These are phyloP conservation scores for Microcebus lehilahytsara DNA, from an alignment of 2,113 vertebrate species.

Conservation along the genomic window DNA sequence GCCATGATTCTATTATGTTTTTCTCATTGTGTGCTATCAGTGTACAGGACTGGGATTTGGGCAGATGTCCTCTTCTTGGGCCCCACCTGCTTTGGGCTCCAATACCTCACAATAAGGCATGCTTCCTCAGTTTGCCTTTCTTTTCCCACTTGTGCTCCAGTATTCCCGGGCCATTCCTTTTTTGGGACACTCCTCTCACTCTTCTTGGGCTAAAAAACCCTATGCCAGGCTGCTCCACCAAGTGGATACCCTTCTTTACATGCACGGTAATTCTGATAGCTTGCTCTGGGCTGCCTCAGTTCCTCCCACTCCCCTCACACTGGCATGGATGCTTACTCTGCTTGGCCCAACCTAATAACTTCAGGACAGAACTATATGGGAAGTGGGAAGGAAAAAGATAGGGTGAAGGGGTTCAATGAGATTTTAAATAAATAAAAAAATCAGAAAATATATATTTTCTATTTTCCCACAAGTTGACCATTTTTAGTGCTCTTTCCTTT, in stretches of 20 bases:
- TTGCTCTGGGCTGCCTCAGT: background rate
- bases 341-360: background rate
- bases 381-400: background rate
- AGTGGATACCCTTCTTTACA: background rate
- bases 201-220: background rate
- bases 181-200: background rate
- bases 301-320: background rate
- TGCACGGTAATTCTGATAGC: background rate
- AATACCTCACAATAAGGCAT: background rate
- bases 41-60: background rate
- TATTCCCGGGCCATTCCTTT: background rate
- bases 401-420: background rate
- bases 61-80: background rate
- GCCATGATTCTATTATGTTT: background rate
- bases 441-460: background rate
- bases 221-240: background rate
- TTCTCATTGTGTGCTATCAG: background rate
- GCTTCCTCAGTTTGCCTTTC: background rate
- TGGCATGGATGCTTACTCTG: background rate
- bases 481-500: background rate
- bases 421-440: background rate
- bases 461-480: background rate
- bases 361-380: background rate
- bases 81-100: background rate
- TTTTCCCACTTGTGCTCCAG: background rate